Base-by-base conservation (phyloP, 2,888 invertebrate genomes). In the Endomychus coccineus region DNA sequence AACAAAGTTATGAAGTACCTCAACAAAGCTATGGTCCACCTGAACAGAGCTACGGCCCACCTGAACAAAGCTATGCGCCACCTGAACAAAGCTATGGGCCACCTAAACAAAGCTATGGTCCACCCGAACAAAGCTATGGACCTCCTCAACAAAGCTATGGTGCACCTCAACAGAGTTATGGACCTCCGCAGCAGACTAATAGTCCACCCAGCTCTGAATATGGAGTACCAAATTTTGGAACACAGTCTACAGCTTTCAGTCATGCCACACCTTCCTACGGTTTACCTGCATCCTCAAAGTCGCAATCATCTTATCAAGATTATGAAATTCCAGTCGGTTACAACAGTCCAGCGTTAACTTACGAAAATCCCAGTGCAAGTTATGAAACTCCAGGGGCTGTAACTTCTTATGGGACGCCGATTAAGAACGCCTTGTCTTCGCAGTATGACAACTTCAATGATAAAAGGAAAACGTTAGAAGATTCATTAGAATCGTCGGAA, bases 301-400 rank as follows among this genome's bases (percentile, higher is more conserved):
- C 34, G 4, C 34, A 34, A 11, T 17, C 38, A 11, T 33, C 27
- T 6, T 42, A 42, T 19, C 31, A 33, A 16, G 34, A 36, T n/a
- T 54, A 54, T 21, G 51, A 53, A 13, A 39, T 53, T 11, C 52
- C 54, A 5, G 34, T 42, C 2, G 34, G 43, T 25, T 44, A 50
- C 16, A 43, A 45, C 14, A 48, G 46, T 12, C 49, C 51, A 11
- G 48, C 54, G 4, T 39, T 55, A 36, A 45, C 38, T 34, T 55
- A 54, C 32, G 54, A 54, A 28, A 27, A 48, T 12, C 49, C 52
- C 6, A 49, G 51, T 4, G 46, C 50, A 9, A 58, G 53, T 42
- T 59, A 59, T 39, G 54, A 52, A 15, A 56, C 56, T 4, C 59
- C 57, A 6, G 57, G 57, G 9, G 59, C 59, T 19, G 45, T 59